phyloP scores from a whole-genome alignment of 2,888 invertebrate species.

The Bedellia somnulentella region DNA sequence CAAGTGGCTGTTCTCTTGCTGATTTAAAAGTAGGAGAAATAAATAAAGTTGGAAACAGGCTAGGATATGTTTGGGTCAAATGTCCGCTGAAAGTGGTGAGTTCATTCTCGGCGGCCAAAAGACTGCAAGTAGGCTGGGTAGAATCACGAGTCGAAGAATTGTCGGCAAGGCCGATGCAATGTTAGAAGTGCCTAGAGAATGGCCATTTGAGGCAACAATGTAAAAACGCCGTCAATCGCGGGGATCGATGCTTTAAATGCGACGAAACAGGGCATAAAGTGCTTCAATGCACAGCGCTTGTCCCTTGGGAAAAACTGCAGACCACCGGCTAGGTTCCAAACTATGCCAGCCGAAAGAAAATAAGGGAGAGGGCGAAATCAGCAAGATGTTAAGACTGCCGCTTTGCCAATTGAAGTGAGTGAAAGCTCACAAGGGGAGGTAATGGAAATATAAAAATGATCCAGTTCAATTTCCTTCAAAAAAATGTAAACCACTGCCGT shows the following conservation, averaged over 20 bases:
- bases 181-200: slow-evolving; percentile 10
- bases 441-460: no score
- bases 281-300: slow-evolving; percentile 5
- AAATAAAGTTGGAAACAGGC: no score
- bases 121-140: slow-evolving; percentile 6
- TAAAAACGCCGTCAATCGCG: no score
- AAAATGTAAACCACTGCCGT: no score
- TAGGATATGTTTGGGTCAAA: slow-evolving; percentile 4
- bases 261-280: slow-evolving; percentile 8
- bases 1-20: background rate
- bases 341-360: background rate
- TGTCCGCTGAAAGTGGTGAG: slow-evolving; percentile 5
- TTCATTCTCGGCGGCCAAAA: slow-evolving; percentile 1
- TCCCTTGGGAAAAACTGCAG: slow-evolving; percentile 1
- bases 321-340: background rate
- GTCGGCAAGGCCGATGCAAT: slow-evolving; percentile 7
- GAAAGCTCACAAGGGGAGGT: no score
- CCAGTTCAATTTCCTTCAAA: no score
- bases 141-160: slow-evolving; percentile 3
- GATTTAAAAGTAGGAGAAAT: background rate
- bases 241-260: no score
- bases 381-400: no score
- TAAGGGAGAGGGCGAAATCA: background rate
- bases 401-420: no score
- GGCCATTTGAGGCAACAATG: no score